These are phyloP conservation scores for Gobio gobio DNA, from an alignment of 2,113 vertebrate genomes.

Conservation along the genomic window DNA sequence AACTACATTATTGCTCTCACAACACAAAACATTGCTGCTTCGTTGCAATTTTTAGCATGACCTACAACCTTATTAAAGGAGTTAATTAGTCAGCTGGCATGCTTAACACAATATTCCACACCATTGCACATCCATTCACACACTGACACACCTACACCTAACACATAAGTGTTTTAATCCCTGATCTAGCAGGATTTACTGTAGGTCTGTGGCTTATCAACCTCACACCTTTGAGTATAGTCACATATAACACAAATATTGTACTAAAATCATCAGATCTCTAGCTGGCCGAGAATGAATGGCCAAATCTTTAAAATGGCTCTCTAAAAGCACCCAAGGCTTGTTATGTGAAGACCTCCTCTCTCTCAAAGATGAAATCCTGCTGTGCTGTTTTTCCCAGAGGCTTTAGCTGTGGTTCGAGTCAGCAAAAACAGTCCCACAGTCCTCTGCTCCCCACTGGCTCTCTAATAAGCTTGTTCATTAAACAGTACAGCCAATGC, in stretches of 20 bases:
- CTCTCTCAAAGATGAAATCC: conserved; percentile 19
- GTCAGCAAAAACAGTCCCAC: conserved; percentile 37
- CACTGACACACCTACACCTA: conserved; percentile 18
- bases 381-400: conserved; percentile 39
- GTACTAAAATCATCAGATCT: not conserved
- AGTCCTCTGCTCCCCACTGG: conserved; percentile 25
- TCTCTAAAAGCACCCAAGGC: conserved; percentile 11
- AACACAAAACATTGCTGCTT: not conserved
- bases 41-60: not conserved
- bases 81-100: not conserved
- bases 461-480: conserved; percentile 50
- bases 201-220: conserved; percentile 5
- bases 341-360: not conserved
- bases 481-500: conserved; percentile 54
- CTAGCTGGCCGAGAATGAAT: not conserved
- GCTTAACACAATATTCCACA: conserved; percentile 5
- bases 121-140: conserved; percentile 47
- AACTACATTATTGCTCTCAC: not conserved
- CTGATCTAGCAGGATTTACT: conserved; percentile 28
- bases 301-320: not conserved
- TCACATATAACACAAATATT: conserved; percentile 14
- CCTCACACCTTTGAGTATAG: conserved; percentile 16
- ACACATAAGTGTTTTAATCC: conserved; percentile 18
- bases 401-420: conserved; percentile 22
- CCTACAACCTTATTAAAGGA: not conserved